Evolutionary conservation across 2,113 vertebrate genomes (phyloP), one percentile per base, ranked within the genome.

Genomic region (Hydrolagus affinis): DNA sequence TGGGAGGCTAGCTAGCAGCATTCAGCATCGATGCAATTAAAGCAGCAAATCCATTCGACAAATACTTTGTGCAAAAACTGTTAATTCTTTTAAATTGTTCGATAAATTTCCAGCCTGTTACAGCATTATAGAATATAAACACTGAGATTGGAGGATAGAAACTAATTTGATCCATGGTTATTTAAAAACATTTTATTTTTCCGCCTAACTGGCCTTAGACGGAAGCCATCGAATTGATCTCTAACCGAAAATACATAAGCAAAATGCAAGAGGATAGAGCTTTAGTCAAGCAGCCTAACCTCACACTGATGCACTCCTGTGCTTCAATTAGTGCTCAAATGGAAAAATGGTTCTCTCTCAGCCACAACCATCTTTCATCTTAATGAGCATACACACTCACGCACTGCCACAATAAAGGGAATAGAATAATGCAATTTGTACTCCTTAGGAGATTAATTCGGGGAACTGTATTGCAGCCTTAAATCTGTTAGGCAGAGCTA

Each of bases 331-430:
- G 59, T 83, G 78, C 78, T 28, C 66, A 4, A 25, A 28, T 83
- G 78, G 66, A 83, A 83, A 80, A 66, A 80, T 66, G 25, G 60
- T 30, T 83, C 78, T 57, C 77, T 80, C 25, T 80, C 59, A 17
- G 64, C 30, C 11, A 8, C 78, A 83, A 60, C 28, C 62, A 32
- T 83, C 78, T 17, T 66, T 83, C 78, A 83, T 68, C 28, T 83
- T 83, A 83, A 83, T 68, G 78, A 83, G 78, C 62, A 15, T 64
- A 68, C 8, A 10, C 78, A 83, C 28, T 66, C 78, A 64, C 8
- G 78, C 59, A 83, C 60, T 21, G 62, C 25, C 60, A 66, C 60
- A 83, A 32, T 83, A 66, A 83, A 83, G 77, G 77, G 60, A 30
- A 66, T 66, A 32, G 32, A 83, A 66, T 66, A 68, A 66, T 62